Evolutionary conservation across 2,113 vertebrate genomes (phyloP).

Genomic region (Australoheros scitulus): DNA sequence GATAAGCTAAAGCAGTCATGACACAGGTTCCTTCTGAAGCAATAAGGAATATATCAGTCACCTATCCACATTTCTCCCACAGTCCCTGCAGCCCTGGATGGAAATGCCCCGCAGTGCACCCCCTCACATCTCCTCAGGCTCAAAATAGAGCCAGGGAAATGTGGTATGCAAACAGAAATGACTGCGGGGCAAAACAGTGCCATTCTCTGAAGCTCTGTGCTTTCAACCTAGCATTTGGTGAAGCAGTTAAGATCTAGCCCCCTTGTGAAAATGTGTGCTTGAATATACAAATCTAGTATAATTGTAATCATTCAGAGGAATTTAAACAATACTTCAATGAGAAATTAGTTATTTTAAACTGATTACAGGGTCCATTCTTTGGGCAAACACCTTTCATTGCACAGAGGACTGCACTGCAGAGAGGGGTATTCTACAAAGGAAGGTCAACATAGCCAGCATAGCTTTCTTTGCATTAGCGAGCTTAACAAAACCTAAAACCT

Average conservation of each 20-base stretch:
- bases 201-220: background rate
- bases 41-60: slow-evolving; percentile 31
- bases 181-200: slow-evolving; percentile 40
- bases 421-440: background rate
- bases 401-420: fast-evolving
- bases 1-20: slow-evolving; percentile 22
- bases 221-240: slow-evolving; percentile 4
- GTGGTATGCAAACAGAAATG: slow-evolving; percentile 58
- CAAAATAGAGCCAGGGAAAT: slow-evolving; percentile 59
- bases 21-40: slow-evolving; percentile 1
- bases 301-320: slow-evolving; percentile 7
- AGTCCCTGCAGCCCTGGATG: slow-evolving; percentile 19
- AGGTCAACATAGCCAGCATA: background rate
- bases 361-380: background rate
- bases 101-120: slow-evolving; percentile 40
- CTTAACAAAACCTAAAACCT: background rate
- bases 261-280: background rate
- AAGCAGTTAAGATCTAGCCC: background rate
- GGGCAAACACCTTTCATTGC: background rate
- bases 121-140: slow-evolving; percentile 40
- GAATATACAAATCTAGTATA: background rate
- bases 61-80: slow-evolving; percentile 22
- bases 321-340: background rate
- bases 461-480: background rate
- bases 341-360: background rate